Evolutionary conservation across 2,888 invertebrate species (phyloP).

Genomic region (Malthinus seriepunctatus): DNA sequence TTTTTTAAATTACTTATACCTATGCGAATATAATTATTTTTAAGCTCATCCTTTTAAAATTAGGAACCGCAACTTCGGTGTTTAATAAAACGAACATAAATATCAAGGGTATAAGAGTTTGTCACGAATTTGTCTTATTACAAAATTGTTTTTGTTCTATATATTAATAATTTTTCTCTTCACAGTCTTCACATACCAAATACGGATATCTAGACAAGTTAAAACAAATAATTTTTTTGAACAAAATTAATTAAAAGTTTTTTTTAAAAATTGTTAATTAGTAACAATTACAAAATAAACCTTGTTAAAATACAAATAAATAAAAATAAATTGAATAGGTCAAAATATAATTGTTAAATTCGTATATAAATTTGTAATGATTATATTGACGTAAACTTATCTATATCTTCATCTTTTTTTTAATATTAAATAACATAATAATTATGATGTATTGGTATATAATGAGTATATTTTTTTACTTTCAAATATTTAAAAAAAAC

Average conservation of each 20-base stretch:
- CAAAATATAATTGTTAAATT: too few species aligned
- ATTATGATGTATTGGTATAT: neutral
- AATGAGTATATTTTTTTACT: neutral
- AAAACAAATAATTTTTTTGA: neutral
- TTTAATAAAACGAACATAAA: constrained; percentile 8
- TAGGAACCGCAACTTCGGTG: constrained; percentile 14
- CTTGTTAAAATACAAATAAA: too few species aligned
- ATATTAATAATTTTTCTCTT: neutral
- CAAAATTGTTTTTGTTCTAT: neutral
- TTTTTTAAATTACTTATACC: neutral
- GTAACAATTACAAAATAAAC: too few species aligned
- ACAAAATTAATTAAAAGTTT: too few species aligned
- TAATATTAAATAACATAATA: neutral
- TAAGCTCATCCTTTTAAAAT: constrained; percentile 12
- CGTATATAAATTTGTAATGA: too few species aligned
- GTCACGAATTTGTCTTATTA: constrained; percentile 10
- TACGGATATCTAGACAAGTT: too few species aligned
- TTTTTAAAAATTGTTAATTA: too few species aligned
- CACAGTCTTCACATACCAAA: neutral
- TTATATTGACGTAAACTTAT: too few species aligned
- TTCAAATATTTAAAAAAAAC: constrained; percentile 1
- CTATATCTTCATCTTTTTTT: too few species aligned
- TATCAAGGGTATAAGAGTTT: constrained; percentile 13
- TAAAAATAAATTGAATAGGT: too few species aligned
- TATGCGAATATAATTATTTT: constrained; percentile 8